These are phyloP conservation scores for Synergus gifuensis DNA, from an alignment of 2,888 invertebrate genomes.

Conservation along the genomic window DNA sequence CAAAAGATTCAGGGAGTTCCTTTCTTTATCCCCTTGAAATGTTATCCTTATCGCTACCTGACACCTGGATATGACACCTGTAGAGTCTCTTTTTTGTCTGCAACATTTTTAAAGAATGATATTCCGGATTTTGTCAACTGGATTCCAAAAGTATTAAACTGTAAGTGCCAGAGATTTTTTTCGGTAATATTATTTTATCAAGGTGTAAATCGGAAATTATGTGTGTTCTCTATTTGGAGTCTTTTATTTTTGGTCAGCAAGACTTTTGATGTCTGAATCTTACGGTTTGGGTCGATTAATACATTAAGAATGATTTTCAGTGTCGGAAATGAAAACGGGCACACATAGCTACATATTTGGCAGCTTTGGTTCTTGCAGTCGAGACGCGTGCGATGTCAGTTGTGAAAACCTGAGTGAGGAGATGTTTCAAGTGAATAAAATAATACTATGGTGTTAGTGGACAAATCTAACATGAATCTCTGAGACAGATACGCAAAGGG, in stretches of 20 bases:
- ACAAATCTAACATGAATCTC: conserved; percentile 45
- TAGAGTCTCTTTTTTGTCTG: not conserved
- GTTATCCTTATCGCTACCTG: not conserved
- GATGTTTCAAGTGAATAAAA: conserved; percentile 45
- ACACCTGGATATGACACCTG: no score
- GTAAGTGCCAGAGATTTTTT: not conserved
- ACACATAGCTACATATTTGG: conserved; percentile 54
- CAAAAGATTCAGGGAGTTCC: not conserved
- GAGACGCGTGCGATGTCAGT: conserved; percentile 47
- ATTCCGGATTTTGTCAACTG: not conserved
- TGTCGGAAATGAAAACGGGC: conserved; percentile 45
- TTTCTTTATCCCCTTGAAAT: not conserved
- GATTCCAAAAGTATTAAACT: not conserved
- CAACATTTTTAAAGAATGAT: not conserved
- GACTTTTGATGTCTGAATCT: not conserved
- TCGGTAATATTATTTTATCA: no score
- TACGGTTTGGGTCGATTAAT: conserved; percentile 13
- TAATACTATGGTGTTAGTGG: conserved; percentile 38
- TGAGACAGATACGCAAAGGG: conserved; percentile 44
- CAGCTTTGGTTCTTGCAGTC: conserved; percentile 44
- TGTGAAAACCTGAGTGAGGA: conserved; percentile 48
- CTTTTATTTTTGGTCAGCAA: not conserved
- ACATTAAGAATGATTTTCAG: conserved; percentile 23
- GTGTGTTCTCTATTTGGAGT: not conserved
- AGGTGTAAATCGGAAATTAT: not conserved